Percentiles rank a stretch among this genome's conserved stretches.
Conservation (phyloP, 2,888 invertebrate genomes). For the Drosophila helvetica region DNA sequence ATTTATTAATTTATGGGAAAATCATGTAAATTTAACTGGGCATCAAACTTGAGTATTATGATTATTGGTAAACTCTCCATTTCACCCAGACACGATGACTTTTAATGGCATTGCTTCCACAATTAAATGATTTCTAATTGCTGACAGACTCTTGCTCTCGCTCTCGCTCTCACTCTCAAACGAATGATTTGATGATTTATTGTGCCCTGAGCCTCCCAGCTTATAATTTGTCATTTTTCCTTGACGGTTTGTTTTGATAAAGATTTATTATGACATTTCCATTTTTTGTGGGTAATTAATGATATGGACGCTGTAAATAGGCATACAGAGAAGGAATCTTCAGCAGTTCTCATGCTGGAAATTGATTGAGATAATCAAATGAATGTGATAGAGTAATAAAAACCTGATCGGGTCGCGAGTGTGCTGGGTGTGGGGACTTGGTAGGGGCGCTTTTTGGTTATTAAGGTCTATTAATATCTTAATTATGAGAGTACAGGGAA, state of each 20-base stretch:
- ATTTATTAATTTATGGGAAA: slow-evolving; percentile 78
- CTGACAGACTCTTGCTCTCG: slow-evolving; percentile 35
- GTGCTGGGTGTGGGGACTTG: slow-evolving; percentile 14
- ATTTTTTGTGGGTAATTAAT: slow-evolving; percentile 56
- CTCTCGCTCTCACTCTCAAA: slow-evolving; percentile 6
- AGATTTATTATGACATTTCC: slow-evolving; percentile 80
- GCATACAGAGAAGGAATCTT: slow-evolving; percentile 12
- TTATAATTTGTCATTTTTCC: slow-evolving; percentile 73
- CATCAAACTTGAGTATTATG: slow-evolving; percentile 64
- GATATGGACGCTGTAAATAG: slow-evolving; percentile 27
- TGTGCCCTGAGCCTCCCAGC: slow-evolving; percentile 53
- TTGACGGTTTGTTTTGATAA: slow-evolving; percentile 63
- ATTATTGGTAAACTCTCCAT: slow-evolving; percentile 47
- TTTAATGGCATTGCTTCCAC: slow-evolving; percentile 79
- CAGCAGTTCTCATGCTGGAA: slow-evolving; percentile 47
- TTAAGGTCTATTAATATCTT: slow-evolving; percentile 40
- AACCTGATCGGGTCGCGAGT: slow-evolving; percentile 11
- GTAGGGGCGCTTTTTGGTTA: slow-evolving; percentile 23
- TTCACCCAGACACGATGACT: slow-evolving; percentile 41
- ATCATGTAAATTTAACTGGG: slow-evolving; percentile 80
- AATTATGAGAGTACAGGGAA: slow-evolving; percentile 32
- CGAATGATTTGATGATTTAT: slow-evolving; percentile 78
- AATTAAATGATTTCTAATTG: slow-evolving; percentile 81
- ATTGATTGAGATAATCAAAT: slow-evolving; percentile 54
- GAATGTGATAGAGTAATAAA: slow-evolving; percentile 51